These are phyloP conservation scores for Exocentrus adspersus DNA, from an alignment of 2,888 invertebrate genomes.

Conservation along the genomic window DNA sequence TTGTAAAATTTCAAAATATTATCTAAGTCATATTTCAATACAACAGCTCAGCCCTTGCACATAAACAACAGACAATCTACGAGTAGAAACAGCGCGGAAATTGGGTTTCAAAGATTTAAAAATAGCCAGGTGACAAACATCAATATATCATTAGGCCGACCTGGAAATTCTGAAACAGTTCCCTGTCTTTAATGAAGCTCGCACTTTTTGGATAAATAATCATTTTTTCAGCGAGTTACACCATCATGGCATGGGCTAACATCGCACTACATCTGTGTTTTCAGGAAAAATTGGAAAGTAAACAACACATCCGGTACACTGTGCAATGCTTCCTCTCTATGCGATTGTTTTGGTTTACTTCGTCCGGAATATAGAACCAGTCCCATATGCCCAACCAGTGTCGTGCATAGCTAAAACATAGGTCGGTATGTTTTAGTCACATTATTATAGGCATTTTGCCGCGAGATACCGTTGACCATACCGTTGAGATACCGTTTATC, in stretches of 20 bases:
- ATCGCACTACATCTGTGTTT: constrained; percentile 32
- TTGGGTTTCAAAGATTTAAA: constrained; percentile 15
- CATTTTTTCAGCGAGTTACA: constrained; percentile 11
- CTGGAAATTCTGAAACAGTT: constrained; percentile 1
- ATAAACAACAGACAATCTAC: constrained; percentile 4
- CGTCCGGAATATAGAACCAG: constrained; percentile 50
- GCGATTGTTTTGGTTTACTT: constrained; percentile 50
- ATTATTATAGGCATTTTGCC: too few relatives aligned
- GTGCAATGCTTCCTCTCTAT: constrained; percentile 47
- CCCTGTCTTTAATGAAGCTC: constrained; percentile 25
- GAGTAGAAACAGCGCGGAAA: neutral
- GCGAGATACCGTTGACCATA: too few relatives aligned
- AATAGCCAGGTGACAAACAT: constrained; percentile 27
- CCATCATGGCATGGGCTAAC: constrained; percentile 16
- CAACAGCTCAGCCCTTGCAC: neutral
- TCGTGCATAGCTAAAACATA: too few relatives aligned
- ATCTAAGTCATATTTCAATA: neutral
- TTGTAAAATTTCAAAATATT: too few relatives aligned
- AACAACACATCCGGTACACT: constrained; percentile 53
- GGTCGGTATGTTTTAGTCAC: too few relatives aligned
- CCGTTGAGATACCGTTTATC: too few relatives aligned
- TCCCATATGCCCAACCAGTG: constrained; percentile 47
- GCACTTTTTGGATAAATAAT: constrained; percentile 24
- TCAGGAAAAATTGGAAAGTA: constrained; percentile 46
- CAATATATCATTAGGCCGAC: constrained; percentile 24